A percentile compares a stretch with the other conserved stretches of the same genome.
Evolutionary conservation across 2,888 invertebrate genomes (phyloP).

Genomic region (Sinopyrophorus schimmeli): DNA sequence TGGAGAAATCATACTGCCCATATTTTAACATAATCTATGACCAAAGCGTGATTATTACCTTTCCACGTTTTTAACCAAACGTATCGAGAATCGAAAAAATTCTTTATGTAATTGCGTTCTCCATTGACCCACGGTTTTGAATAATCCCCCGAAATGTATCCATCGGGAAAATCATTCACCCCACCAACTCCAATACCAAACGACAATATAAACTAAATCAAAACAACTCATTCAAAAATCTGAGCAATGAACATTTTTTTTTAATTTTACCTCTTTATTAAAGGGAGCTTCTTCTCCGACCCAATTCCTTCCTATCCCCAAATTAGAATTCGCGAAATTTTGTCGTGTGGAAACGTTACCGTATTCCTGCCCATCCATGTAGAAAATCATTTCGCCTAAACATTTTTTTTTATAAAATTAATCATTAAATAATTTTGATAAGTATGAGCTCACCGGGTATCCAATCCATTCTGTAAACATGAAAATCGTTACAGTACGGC

Average conservation of each 20-base stretch:
- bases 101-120: conserved; percentile 60
- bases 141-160: conserved; percentile 49
- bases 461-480: conserved; percentile 11
- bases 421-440: background rate
- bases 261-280: conserved; percentile 2
- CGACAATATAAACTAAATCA: conserved; percentile 64
- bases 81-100: conserved; percentile 64
- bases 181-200: conserved; percentile 75
- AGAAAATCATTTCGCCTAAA: conserved; percentile 46
- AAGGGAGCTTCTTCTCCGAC: background rate
- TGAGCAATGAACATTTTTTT: background rate
- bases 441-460: conserved; percentile 3
- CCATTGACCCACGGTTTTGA: conserved; percentile 70
- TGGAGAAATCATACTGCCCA: conserved; percentile 11
- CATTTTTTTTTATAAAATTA: background rate
- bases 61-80: conserved; percentile 67
- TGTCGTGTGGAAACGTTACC: background rate
- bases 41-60: conserved; percentile 44
- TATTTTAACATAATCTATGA: conserved; percentile 58
- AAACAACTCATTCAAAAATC: background rate
- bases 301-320: background rate
- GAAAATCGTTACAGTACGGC: conserved; percentile 3
- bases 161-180: conserved; percentile 66
- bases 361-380: conserved; percentile 52
- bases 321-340: background rate